A percentile compares a stretch with the other conserved stretches of the same genome.
These are phyloP conservation scores for Spilarctia lutea DNA, from an alignment of 2,888 invertebrate species.

Conservation along the genomic window DNA sequence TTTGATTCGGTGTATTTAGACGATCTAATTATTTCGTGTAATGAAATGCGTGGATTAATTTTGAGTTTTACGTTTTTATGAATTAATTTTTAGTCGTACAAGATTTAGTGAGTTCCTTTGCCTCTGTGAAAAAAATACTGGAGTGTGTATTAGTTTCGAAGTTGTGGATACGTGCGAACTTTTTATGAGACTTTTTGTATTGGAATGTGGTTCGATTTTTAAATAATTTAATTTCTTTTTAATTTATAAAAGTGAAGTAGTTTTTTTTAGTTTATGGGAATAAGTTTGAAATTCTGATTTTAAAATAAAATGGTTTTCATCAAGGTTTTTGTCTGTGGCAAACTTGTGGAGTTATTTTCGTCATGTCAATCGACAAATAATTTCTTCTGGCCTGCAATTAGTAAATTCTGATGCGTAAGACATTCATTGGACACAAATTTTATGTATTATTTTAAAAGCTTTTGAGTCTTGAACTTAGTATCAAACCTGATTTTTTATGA, in stretches of 20 bases:
- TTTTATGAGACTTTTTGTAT: constrained; percentile 3
- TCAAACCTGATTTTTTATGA: not conserved
- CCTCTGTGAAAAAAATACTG: not conserved
- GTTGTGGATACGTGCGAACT: constrained; percentile 18
- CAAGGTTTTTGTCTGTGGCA: not conserved
- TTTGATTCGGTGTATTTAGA: constrained; percentile 5
- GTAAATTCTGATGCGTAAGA: not conserved
- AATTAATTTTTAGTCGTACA: not conserved
- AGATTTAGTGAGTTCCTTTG: not conserved
- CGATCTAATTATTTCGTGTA: constrained; percentile 12
- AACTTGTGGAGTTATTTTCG: not conserved
- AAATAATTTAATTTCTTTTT: not conserved
- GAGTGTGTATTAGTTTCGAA: not conserved
- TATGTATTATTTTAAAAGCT: not conserved
- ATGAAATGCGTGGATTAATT: constrained; percentile 10
- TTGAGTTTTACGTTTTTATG: not conserved
- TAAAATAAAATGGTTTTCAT: not conserved
- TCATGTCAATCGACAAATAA: not conserved
- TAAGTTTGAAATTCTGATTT: not conserved
- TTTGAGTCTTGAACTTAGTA: not conserved
- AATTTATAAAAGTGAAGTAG: not conserved
- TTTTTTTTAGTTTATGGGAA: not conserved
- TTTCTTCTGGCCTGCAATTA: not conserved
- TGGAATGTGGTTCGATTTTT: not conserved
- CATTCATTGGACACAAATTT: not conserved